Base-by-base conservation (phyloP, 2,113 vertebrate genomes). In the Pygoscelis adeliae region DNA sequence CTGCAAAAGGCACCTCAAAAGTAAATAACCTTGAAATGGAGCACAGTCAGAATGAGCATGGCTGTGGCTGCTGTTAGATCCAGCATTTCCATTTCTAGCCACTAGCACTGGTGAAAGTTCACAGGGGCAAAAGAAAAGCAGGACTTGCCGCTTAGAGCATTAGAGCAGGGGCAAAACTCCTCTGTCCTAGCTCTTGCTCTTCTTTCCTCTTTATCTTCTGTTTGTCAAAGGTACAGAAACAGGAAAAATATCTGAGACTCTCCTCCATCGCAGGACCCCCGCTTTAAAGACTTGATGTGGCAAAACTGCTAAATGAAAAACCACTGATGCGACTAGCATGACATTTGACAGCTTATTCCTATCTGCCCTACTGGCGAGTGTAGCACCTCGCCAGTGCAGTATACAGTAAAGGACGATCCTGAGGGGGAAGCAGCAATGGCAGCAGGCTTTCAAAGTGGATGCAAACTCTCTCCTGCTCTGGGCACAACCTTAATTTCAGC, bases 91-190 rank as follows among this genome's bases (percentile, higher is more conserved):
- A 38, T 74, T 90, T 29, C 63, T 66, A 96, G 71, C 21, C 46
- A 73, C 46, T 20, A 15, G 23, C 32, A 52, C 21, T 47, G 29
- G 74, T 42, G 77, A 13, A 72, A 83, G 34, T 25, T 89, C 80
- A 90, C 21, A 81, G 46, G 8, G 53, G 29, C 25, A 88, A 87
- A 82, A 81, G 40, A 74, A 95, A 92, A 88, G 36, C 42, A 82
- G 26, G 44, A 80, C 23, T 59, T 79, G 15, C 16, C 42, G 18
- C 52, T 63, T 50, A 63, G 10, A 44, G 14, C 27, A 59, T 12
- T 38, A 50, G 9, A 78, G 38, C 16, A 65, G 15, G 40, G 20
- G 4, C 36, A 81, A 52, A 92, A 83, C 42, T 62, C 22, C 5
- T 86, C 34, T 3, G 2, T 46, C 14, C 56, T 61, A 70, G 13